These are phyloP conservation scores for Streptopelia turtur DNA, from an alignment of 2,797 vertebrate genomes.

Conservation along the genomic window DNA sequence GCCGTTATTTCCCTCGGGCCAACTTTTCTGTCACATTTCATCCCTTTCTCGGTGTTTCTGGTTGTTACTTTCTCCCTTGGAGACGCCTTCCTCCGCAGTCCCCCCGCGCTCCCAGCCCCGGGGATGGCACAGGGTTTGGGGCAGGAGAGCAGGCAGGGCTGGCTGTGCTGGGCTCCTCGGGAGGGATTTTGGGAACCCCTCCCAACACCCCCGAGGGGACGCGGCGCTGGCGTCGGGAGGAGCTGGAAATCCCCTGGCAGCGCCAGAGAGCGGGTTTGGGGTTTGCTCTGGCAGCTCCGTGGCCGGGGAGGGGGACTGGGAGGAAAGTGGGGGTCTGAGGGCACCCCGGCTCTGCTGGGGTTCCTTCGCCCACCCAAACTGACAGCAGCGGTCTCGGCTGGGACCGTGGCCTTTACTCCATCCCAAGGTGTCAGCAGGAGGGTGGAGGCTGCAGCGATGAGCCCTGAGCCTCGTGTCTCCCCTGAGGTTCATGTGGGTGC, in stretches of 20 bases:
- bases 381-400: fast-evolving
- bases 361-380: fast-evolving
- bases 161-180: neutral
- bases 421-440: neutral
- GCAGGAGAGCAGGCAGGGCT: neutral
- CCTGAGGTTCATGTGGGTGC: neutral
- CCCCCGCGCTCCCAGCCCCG: neutral
- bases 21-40: slow-evolving; percentile 51
- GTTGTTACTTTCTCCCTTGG: slow-evolving; percentile 33
- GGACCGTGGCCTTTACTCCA: neutral
- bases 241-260: slow-evolving; percentile 27
- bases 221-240: neutral
- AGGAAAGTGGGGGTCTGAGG: neutral
- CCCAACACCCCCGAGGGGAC: neutral
- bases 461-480: fast-evolving
- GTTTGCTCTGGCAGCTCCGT: neutral
- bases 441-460: neutral
- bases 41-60: slow-evolving; percentile 35
- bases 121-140: neutral
- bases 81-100: neutral
- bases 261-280: neutral
- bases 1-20: slow-evolving; percentile 51
- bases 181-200: neutral
- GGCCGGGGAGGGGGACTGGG: neutral
- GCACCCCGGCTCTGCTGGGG: too few species aligned